These are phyloP conservation scores for Anthopleura sola DNA, from an alignment of 64 coral and sea anemone genomes.

Conservation along the genomic window DNA sequence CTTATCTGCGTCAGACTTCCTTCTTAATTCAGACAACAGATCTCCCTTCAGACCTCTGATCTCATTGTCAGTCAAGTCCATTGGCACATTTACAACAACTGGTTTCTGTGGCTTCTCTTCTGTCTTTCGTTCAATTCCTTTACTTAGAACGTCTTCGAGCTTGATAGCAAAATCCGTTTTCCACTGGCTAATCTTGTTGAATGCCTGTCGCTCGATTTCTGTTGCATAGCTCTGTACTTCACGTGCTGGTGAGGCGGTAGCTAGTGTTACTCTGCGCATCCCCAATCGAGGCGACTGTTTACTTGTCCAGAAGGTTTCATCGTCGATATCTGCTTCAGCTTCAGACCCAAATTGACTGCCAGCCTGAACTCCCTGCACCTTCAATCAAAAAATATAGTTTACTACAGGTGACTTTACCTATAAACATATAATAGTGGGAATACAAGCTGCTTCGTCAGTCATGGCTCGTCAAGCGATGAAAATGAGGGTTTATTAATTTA, in stretches of 20 bases:
- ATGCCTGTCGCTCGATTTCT: not conserved
- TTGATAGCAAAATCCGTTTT: constrained; percentile 11
- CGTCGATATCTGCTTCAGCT: not conserved
- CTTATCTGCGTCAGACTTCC: not conserved
- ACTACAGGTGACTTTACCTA: no score
- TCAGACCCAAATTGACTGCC: not conserved
- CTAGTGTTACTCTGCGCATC: not conserved
- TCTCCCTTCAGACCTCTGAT: not conserved
- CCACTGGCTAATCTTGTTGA: constrained; percentile 23
- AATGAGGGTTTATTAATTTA: no score
- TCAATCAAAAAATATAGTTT: no score
- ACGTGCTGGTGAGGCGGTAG: not conserved
- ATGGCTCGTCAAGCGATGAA: no score
- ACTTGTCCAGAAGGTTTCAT: not conserved
- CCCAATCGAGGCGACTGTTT: not conserved
- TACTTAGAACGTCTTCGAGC: constrained; percentile 21
- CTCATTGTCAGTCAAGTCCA: not conserved
- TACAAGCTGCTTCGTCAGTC: not conserved
- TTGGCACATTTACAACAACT: constrained; percentile 10
- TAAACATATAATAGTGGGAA: no score
- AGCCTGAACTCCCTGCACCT: not conserved
- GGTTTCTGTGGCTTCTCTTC: not conserved
- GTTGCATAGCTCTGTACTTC: constrained; percentile 12
- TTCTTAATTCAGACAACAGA: not conserved
- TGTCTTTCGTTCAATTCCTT: constrained; percentile 4